phyloP scores from a whole-genome alignment of 2,888 invertebrate genomes.

The Ectobius pallidus region DNA sequence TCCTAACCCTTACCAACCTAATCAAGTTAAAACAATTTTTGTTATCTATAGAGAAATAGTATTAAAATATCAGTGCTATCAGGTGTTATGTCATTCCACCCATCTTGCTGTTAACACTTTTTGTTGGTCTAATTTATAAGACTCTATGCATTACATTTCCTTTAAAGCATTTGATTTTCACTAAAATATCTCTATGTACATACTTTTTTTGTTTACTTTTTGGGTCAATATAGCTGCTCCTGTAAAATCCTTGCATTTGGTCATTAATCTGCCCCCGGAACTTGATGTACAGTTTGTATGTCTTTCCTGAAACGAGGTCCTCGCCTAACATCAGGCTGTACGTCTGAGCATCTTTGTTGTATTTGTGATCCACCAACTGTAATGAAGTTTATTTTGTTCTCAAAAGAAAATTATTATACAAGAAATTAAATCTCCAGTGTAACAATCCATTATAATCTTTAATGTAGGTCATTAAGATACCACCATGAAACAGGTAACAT shows the following conservation, averaged over 20 bases:
- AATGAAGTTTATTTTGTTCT: neutral
- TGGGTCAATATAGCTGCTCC: constrained; percentile 57
- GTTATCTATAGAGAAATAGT: too few relatives aligned
- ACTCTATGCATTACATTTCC: too few relatives aligned
- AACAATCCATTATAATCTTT: neutral
- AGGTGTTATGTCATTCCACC: too few relatives aligned
- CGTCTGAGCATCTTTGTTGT: constrained; percentile 45
- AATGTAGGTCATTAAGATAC: too few relatives aligned
- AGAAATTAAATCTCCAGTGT: neutral
- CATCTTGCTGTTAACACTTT: too few relatives aligned
- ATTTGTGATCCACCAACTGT: neutral
- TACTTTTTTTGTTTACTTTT: constrained; percentile 47
- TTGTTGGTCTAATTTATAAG: too few relatives aligned
- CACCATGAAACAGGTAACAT: too few relatives aligned
- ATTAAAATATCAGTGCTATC: too few relatives aligned
- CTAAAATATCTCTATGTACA: too few relatives aligned
- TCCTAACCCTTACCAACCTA: too few relatives aligned
- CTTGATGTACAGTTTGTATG: constrained; percentile 52
- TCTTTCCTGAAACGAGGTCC: constrained; percentile 47
- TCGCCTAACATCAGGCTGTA: constrained; percentile 50
- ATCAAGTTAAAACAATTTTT: too few relatives aligned
- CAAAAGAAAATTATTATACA: neutral
- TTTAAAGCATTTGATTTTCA: too few relatives aligned
- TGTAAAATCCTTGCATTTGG: constrained; percentile 60
- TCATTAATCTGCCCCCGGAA: constrained; percentile 53